phyloP scores from a whole-genome alignment of 2,888 invertebrate genomes.

The Drosophila buzzatii region DNA sequence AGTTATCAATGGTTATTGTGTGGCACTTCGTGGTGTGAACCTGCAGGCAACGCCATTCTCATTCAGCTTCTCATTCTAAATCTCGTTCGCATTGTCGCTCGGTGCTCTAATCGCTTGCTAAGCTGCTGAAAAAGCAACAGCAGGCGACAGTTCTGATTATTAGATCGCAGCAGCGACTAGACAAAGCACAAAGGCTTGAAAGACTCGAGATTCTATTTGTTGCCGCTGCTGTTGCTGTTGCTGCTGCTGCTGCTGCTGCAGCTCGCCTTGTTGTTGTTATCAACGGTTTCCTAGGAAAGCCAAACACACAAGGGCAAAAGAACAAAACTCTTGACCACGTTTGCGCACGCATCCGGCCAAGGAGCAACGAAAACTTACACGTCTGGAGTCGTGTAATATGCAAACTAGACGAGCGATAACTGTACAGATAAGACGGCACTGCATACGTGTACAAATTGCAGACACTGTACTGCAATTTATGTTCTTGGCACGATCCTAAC shows the following conservation, averaged over 20 bases:
- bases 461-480: constrained; percentile 59
- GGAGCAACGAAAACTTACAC: constrained; percentile 60
- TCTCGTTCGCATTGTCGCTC: constrained; percentile 28
- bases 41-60: constrained; percentile 49
- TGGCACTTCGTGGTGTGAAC: constrained; percentile 66
- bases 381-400: constrained; percentile 76
- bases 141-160: constrained; percentile 54
- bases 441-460: constrained; percentile 67
- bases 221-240: neutral
- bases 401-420: constrained; percentile 79
- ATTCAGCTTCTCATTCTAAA: constrained; percentile 29
- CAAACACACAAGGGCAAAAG: constrained; percentile 42
- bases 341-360: constrained; percentile 72
- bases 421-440: constrained; percentile 75
- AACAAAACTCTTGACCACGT: constrained; percentile 64
- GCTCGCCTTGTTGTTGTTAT: constrained; percentile 31
- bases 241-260: constrained; percentile 13
- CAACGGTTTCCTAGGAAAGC: constrained; percentile 63
- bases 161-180: constrained; percentile 46
- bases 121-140: constrained; percentile 55
- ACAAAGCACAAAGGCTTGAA: constrained; percentile 40
- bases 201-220: constrained; percentile 5
- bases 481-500: constrained; percentile 53
- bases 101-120: constrained; percentile 65
- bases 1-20: constrained; percentile 62